phyloP scores from a whole-genome alignment of 2,888 invertebrate species.

The Drosophila robusta region DNA sequence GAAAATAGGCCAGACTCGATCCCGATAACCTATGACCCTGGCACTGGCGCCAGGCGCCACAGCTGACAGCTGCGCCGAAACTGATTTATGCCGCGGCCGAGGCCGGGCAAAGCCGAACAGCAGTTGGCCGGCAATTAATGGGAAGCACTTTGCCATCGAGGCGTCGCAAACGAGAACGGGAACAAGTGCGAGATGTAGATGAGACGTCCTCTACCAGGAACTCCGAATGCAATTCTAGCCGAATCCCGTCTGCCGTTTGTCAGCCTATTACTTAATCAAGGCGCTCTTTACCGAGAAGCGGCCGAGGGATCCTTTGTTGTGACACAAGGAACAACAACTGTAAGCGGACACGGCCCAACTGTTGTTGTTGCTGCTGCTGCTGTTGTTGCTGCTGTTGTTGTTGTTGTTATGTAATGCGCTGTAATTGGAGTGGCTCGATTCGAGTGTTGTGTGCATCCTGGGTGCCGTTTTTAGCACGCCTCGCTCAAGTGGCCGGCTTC shows the following conservation, averaged over 20 bases:
- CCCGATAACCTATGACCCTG: constrained; percentile 16
- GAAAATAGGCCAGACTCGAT: neutral
- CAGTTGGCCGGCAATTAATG: constrained; percentile 73
- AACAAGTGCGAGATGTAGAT: constrained; percentile 34
- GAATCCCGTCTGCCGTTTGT: constrained; percentile 28
- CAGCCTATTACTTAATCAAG: constrained; percentile 73
- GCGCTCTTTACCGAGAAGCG: constrained; percentile 68
- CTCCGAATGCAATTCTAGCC: constrained; percentile 17
- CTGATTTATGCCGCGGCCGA: constrained; percentile 59
- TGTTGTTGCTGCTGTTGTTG: constrained; percentile 12
- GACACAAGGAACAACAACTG: constrained; percentile 64
- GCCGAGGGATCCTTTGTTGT: constrained; percentile 56
- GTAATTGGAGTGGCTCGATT: constrained; percentile 57
- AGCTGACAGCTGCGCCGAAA: constrained; percentile 48
- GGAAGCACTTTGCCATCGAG: constrained; percentile 71
- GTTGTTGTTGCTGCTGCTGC: constrained; percentile 14
- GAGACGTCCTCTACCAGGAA: constrained; percentile 53
- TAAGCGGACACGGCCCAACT: constrained; percentile 56
- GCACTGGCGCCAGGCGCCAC: constrained; percentile 52
- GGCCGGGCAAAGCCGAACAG: constrained; percentile 51
- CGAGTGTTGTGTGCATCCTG: constrained; percentile 13
- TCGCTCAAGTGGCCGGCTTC: constrained; percentile 29
- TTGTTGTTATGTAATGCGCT: constrained; percentile 27
- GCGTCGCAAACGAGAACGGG: constrained; percentile 44
- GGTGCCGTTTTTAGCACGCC: constrained; percentile 64